A percentile compares a stretch with the other conserved stretches of the same genome.
Conservation (phyloP, 2,888 invertebrate species). For the Amphipyra tragopoginis region DNA sequence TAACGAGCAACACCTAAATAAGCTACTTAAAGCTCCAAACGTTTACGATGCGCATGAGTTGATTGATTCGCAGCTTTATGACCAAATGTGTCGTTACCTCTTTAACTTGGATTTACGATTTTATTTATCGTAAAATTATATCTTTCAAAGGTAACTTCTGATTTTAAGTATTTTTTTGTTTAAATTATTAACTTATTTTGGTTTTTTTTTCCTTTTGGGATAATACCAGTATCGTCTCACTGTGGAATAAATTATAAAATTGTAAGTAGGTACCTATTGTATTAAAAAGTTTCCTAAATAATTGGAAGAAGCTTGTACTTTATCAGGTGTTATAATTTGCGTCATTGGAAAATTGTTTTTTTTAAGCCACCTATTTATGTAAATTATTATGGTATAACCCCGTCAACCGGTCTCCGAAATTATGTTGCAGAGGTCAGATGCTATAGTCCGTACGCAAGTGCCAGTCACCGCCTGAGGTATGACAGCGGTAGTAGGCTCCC, state of each 20-base stretch:
- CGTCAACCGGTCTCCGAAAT: neutral
- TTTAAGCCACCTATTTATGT: conserved; percentile 3
- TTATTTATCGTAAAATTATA: conserved; percentile 19
- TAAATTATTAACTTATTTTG: neutral
- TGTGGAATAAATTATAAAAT: neutral
- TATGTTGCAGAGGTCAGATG: too few relatives aligned
- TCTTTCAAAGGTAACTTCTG: neutral
- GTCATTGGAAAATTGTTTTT: conserved; percentile 1
- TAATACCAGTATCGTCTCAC: neutral
- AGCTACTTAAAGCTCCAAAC: conserved; percentile 25
- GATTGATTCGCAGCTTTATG: conserved; percentile 52
- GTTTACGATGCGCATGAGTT: conserved; percentile 53
- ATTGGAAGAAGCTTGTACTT: neutral
- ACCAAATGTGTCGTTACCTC: conserved; percentile 39
- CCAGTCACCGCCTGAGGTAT: too few relatives aligned
- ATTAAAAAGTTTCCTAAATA: neutral
- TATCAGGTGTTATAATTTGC: neutral
- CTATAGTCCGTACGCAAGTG: too few relatives aligned
- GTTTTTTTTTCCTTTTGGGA: neutral
- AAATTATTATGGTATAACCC: conserved; percentile 3
- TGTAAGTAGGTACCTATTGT: too few relatives aligned
- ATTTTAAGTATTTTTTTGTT: neutral
- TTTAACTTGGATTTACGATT: conserved; percentile 41
- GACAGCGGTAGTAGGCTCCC: too few relatives aligned
- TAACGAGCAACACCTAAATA: conserved; percentile 20